Evolutionary conservation across 2,797 vertebrate species (phyloP), one percentile per base, ranked within the genome.

Genomic region (Bufotes viridis): DNA sequence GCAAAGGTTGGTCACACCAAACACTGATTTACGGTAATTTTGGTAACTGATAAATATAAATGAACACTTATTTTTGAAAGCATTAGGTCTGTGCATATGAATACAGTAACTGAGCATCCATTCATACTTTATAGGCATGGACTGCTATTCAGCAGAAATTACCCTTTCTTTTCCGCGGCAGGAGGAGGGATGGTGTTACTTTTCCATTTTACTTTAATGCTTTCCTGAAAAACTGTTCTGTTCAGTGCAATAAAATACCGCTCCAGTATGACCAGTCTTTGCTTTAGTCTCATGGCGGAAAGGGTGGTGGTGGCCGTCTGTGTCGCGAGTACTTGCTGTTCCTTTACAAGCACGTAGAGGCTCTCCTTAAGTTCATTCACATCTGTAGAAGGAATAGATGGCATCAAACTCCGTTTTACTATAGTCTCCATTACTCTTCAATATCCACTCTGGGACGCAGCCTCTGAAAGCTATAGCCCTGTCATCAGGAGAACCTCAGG

Each of bases 181-280:
- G 97, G 96, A 89, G 96, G 92, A 15, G 96, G 95, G 24, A 96
- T 91, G 87, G 91, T 97, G 89, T 93, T 95, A 89, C 94, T 96
- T 93, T 97, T 99, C 97, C 98, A 98, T 90, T 96, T 97, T 3
- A 96, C 95, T 91, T 96, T 97, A 91, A 97, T 95, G 57, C 95
- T 98, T 87, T 99, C 98, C 92, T 98, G 97, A 94, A 97, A 97
- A 93, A 98, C 97, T 89, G 96, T 97, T 94, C 98, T 96, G 91
- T 97, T 99, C 88, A 99, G 94, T 13, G 98, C 98, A 93, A 99
- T 98, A 92, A 98, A 97, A 87, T 99, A 99, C 17, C 98, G 96
- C 90, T 99, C 98, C 93, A 99, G 94, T 91, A 99, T 97, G 90
- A 98, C 95, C 13, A 99, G 96, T 60, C 98, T 96, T 94, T 98